Conservation (phyloP, 2,113 vertebrate genomes). For the Zingel zingel region DNA sequence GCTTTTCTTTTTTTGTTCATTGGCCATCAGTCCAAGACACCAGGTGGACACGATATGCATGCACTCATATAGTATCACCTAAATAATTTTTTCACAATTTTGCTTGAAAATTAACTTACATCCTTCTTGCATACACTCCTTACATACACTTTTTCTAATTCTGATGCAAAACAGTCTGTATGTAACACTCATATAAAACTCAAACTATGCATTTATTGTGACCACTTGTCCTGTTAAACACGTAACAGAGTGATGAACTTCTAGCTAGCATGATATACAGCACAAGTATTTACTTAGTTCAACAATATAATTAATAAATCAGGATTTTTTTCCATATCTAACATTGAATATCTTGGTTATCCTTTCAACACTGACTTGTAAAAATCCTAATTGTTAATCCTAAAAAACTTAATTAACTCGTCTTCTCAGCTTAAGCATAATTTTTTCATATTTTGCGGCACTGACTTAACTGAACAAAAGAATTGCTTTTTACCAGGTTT, state of each 20-base stretch:
- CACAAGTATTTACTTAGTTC: neutral
- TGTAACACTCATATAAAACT: neutral
- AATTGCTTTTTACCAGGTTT: slow-evolving; percentile 16
- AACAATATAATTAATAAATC: neutral
- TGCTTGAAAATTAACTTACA: neutral
- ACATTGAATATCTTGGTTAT: neutral
- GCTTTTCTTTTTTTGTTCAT: neutral
- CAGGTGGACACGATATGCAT: neutral
- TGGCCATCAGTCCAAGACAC: neutral
- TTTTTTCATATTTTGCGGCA: slow-evolving; percentile 8
- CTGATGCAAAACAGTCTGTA: neutral
- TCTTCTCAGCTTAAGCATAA: neutral
- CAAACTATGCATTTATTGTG: neutral
- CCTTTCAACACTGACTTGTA: neutral
- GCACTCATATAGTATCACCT: neutral
- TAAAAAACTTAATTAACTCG: neutral
- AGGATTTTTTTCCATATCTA: neutral
- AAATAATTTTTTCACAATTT: neutral
- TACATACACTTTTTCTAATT: neutral
- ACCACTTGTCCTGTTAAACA: neutral
- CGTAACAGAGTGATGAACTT: neutral
- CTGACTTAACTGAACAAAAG: slow-evolving; percentile 1
- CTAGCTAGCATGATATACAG: neutral
- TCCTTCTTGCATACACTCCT: neutral
- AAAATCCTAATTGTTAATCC: neutral